Percentiles rank a stretch among this genome's conserved stretches.
These are phyloP conservation scores for Lasiurus cinereus DNA, from an alignment of 2,113 vertebrate genomes.

Conservation along the genomic window DNA sequence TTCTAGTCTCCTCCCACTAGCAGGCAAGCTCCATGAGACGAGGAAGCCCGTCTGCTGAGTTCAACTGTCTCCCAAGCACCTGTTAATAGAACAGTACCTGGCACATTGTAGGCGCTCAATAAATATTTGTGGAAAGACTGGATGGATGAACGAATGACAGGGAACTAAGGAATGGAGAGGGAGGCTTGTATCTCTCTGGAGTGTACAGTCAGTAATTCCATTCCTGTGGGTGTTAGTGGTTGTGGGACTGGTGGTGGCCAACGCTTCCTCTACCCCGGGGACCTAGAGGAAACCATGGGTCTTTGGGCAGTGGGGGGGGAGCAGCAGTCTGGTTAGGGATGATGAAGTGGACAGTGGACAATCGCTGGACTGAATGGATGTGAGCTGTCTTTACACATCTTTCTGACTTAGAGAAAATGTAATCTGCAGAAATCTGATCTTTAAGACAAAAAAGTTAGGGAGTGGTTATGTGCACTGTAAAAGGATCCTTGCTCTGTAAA, in stretches of 20 bases:
- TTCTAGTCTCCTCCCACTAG: background rate
- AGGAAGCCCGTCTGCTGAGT: background rate
- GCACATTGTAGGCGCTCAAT: background rate
- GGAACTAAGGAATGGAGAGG: background rate
- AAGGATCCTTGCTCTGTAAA: constrained; percentile 24
- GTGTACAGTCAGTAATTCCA: background rate
- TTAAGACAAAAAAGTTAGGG: background rate
- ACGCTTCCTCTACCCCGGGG: background rate
- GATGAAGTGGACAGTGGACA: background rate
- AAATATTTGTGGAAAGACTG: background rate
- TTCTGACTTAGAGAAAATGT: constrained; percentile 26
- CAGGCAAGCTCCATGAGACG: background rate
- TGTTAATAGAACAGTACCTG: background rate
- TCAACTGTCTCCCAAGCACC: background rate
- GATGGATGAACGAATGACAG: background rate
- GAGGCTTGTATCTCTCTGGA: background rate
- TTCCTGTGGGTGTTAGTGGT: background rate
- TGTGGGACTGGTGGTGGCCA: background rate
- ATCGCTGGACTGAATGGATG: background rate
- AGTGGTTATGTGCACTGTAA: background rate
- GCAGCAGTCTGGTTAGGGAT: background rate
- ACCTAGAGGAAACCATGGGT: background rate
- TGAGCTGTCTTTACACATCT: background rate
- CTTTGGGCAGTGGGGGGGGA: background rate
- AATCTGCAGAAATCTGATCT: constrained; percentile 19